Base-by-base conservation (phyloP, 2,888 invertebrate species). In the Tricholauxania praeusta region DNA sequence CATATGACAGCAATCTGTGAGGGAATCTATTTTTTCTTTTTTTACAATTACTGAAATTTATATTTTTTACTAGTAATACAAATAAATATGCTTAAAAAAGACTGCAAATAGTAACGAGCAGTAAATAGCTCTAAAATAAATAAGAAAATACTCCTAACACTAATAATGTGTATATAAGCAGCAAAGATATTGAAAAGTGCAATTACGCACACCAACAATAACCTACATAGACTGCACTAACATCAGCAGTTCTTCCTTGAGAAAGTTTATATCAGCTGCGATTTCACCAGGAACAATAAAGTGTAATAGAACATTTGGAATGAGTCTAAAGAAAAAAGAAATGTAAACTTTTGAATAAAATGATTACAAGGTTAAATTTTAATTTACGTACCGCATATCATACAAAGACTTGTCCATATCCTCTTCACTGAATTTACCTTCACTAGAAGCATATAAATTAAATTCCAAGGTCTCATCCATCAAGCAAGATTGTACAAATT, bases 231-330 rank as follows among this genome's bases (percentile, higher is more conserved):
- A 75, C 76, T 92, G 91, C 73, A 93, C 90, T 79, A 94, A 87
- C 84, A 93, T 89, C 88, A 94, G 90, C 3, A 94, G 88, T 86
- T 96, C 95, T 8, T 94, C 93, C 84, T 94, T 95, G 75, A 96
- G 89, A 85, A 90, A 94, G 65, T 91, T 90, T 0, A 79, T 73
- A 76, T 90, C 90, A 71, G 86, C 71, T 22, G 78, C 76, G 6
- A 79, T 66, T 12, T 79, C 74, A 12, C 78, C 89, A 66, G 88
- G 89, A 53, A 93, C 91, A 91, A 92, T 92, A 87, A 97, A 96
- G 74, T 91, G 92, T 69, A 98, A 89, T 80, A 96, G 89, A 57
- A 93, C 91, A 5, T 96, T 94, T 55, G 97, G 97, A 78, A 95
- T 94, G 75, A 98, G 89, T 79, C 92, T 90, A 73, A 76, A 17